phyloP scores from a whole-genome alignment of 2,888 invertebrate genomes.

The Thecophora atra region DNA sequence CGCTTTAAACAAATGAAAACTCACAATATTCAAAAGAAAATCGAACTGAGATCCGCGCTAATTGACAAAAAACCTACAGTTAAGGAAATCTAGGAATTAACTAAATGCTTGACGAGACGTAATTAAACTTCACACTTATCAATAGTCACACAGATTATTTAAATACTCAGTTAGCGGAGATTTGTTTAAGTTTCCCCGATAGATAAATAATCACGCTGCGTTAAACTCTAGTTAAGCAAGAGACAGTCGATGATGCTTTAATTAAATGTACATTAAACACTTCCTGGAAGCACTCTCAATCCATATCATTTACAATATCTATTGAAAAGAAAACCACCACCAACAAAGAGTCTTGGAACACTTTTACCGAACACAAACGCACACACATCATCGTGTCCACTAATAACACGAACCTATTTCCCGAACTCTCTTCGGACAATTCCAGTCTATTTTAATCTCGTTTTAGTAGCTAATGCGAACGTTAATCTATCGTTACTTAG shows the following conservation, averaged over 20 bases:
- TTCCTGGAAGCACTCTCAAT: not conserved
- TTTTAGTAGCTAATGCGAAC: too few relatives aligned
- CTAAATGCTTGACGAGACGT: too few relatives aligned
- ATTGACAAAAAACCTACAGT: not conserved
- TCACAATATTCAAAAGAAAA: not conserved
- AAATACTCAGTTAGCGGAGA: not conserved
- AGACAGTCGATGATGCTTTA: not conserved
- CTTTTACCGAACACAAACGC: not conserved
- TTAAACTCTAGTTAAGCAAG: not conserved
- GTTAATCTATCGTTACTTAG: too few relatives aligned
- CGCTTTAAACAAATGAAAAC: not conserved
- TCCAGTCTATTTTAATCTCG: too few relatives aligned
- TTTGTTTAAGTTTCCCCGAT: not conserved
- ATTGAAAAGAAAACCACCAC: not conserved
- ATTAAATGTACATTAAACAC: not conserved
- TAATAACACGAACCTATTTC: not conserved
- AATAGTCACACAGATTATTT: not conserved
- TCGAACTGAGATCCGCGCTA: not conserved
- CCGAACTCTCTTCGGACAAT: too few relatives aligned
- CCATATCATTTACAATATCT: constrained; percentile 10
- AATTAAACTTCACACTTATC: not conserved
- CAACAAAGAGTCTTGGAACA: not conserved
- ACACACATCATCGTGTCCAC: constrained; percentile 6
- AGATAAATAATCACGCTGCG: not conserved
- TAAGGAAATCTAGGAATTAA: too few relatives aligned